Conservation (phyloP, 2,888 invertebrate species). For the Eledone cirrhosa region DNA sequence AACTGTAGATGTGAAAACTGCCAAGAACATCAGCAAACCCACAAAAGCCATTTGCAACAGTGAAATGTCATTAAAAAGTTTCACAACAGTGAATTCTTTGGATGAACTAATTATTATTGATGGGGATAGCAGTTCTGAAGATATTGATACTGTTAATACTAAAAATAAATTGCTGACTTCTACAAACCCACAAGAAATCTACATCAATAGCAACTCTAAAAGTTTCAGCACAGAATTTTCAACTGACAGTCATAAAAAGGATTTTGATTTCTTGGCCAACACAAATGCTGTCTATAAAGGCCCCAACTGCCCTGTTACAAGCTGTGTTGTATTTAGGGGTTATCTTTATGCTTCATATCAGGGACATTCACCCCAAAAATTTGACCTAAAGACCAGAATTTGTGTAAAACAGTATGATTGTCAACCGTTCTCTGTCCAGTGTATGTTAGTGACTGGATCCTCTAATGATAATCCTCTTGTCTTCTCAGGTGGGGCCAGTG, state of each 20-base stretch:
- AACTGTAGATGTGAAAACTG: too few relatives aligned
- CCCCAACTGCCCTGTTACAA: not conserved
- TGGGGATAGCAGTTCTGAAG: not conserved
- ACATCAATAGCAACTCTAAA: too few relatives aligned
- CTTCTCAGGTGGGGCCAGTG: slow-evolving; percentile 14
- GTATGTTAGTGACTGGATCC: not conserved
- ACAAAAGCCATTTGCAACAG: too few relatives aligned
- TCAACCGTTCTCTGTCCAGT: not conserved
- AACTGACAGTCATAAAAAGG: too few relatives aligned
- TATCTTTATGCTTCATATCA: slow-evolving; percentile 19
- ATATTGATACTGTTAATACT: not conserved
- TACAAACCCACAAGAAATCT: too few relatives aligned
- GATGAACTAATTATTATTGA: too few relatives aligned
- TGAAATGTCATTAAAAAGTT: too few relatives aligned
- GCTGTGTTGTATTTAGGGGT: not conserved
- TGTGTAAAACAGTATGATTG: slow-evolving; percentile 1
- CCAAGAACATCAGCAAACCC: too few relatives aligned
- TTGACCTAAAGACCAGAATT: not conserved
- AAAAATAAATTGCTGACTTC: not conserved
- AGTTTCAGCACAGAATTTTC: too few relatives aligned
- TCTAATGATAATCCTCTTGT: not conserved
- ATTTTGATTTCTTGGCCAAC: too few relatives aligned
- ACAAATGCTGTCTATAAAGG: not conserved
- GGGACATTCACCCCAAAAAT: not conserved
- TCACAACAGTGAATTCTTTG: too few relatives aligned